Conservation (phyloP, 2,797 vertebrate species). For the Okamejei kenojei region DNA sequence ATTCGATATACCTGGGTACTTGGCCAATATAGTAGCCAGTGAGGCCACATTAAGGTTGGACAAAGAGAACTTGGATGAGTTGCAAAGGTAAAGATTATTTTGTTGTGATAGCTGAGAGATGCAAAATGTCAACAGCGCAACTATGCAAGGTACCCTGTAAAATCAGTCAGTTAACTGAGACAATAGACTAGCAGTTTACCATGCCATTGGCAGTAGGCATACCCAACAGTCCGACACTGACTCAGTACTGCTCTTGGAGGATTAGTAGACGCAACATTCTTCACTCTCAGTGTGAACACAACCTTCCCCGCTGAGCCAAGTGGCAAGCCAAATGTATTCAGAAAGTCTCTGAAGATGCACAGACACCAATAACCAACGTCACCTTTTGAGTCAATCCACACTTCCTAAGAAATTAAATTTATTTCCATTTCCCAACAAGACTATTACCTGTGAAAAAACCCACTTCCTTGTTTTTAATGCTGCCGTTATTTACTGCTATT, state of each 20-base stretch:
- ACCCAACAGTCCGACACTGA: background rate
- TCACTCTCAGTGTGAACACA: background rate
- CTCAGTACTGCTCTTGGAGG: background rate
- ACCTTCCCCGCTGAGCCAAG: background rate
- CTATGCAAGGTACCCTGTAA: background rate
- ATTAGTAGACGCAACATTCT: background rate
- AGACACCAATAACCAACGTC: background rate
- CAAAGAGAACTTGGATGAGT: background rate
- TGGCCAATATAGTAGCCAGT: background rate
- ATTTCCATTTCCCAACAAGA: background rate
- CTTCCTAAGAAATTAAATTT: background rate
- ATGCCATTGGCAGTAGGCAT: background rate
- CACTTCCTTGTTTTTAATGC: background rate
- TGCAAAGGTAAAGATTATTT: background rate
- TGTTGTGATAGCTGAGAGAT: background rate
- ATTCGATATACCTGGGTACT: background rate
- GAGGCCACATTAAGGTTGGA: background rate
- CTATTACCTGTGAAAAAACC: no score
- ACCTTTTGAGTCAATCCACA: background rate
- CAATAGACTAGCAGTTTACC: no score
- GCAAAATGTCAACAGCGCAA: background rate
- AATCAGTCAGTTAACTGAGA: background rate
- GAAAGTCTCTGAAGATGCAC: background rate
- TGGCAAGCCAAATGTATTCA: no score
- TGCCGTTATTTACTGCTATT: background rate